Evolutionary conservation across 1,140 invertebrate species (phyloP), one percentile per base, ranked within the genome.

Genomic region (Tetragnatha versicolor): DNA sequence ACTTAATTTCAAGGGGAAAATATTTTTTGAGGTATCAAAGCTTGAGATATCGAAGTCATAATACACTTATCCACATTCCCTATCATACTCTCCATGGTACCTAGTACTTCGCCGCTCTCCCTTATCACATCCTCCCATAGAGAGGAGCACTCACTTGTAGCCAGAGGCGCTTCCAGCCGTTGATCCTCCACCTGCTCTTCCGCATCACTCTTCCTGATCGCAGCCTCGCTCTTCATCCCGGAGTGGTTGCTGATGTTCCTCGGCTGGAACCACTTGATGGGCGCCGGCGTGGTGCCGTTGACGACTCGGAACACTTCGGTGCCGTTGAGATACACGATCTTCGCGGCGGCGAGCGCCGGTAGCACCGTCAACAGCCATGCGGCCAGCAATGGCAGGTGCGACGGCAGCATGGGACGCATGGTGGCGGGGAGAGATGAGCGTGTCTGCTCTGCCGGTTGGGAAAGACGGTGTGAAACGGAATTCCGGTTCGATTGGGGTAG

Each of bases 71-170:
- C n/a, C n/a, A n/a, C n/a, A n/a, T n/a, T n/a, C n/a, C n/a, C n/a
- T n/a, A n/a, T n/a, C n/a, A n/a, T n/a, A n/a, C n/a, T n/a, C n/a
- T n/a, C n/a, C n/a, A n/a, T n/a, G n/a, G n/a, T n/a, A n/a, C n/a
- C n/a, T n/a, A n/a, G n/a, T n/a, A n/a, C n/a, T n/a, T n/a, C n/a
- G n/a, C n/a, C n/a, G n/a, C n/a, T n/a, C n/a, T n/a, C n/a, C n/a
- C n/a, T n/a, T n/a, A n/a, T n/a, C n/a, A n/a, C n/a, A n/a, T n/a
- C n/a, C n/a, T n/a, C n/a, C n/a, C n/a, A n/a, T n/a, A n/a, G n/a
- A n/a, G n/a, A n/a, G n/a, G n/a, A n/a, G n/a, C n/a, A 77, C 73
- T 66, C 31, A 77, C 73, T 77, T 53, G 73, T 77, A 27, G 73
- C 53, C 27, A 75, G 20, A 27, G 9, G n/a, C 14, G n/a, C 27